phyloP scores from a whole-genome alignment of 2,797 vertebrate genomes.

The Anabas testudineus region DNA sequence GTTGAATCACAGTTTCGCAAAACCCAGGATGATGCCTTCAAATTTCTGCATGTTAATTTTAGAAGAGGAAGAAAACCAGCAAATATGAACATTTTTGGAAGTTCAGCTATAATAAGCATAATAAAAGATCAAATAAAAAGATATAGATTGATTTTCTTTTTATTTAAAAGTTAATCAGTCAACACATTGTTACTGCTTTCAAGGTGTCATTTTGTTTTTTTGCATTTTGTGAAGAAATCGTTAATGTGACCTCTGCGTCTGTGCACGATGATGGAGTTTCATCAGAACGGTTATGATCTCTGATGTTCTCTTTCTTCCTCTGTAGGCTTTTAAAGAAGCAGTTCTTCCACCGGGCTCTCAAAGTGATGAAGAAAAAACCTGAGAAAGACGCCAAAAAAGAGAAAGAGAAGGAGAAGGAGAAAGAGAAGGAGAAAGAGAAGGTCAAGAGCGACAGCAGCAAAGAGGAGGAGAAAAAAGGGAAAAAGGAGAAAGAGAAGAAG shows the following conservation, averaged over 20 bases:
- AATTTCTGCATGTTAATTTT: background rate
- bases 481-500: constrained; percentile 90
- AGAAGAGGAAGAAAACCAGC: background rate
- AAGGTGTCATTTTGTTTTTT: too few relatives aligned
- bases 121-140: too few relatives aligned
- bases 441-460: constrained; percentile 84
- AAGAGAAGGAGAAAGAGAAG: constrained; percentile 88
- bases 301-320: background rate
- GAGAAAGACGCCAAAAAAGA: constrained; percentile 95
- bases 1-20: background rate
- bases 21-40: background rate
- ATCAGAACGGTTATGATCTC: background rate
- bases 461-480: constrained; percentile 94
- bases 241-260: background rate
- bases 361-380: constrained; percentile 98
- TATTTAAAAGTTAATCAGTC: too few relatives aligned
- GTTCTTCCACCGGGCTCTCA: constrained; percentile 96
- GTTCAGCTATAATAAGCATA: too few relatives aligned
- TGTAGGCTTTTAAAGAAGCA: constrained; percentile 96
- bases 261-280: background rate
- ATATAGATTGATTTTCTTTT: too few relatives aligned
- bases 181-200: too few relatives aligned
- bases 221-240: background rate
- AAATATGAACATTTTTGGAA: background rate
- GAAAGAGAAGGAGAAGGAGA: constrained; percentile 80